Evolutionary conservation across 1,140 invertebrate species (phyloP).

Genomic region (Leptinotarsa texana): DNA sequence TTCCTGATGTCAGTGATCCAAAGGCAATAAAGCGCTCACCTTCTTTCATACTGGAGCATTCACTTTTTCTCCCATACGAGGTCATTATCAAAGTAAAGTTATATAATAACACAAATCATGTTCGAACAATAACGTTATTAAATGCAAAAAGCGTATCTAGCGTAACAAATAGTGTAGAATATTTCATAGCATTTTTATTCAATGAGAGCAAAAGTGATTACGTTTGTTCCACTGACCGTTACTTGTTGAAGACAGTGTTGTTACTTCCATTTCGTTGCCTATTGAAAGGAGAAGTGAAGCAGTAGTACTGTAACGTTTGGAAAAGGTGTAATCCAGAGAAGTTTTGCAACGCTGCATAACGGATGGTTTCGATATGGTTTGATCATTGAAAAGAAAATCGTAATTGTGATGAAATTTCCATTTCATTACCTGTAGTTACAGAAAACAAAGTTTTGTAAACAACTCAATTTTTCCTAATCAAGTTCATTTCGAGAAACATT

Average conservation of each 20-base stretch:
- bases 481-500: no score
- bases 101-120: not conserved
- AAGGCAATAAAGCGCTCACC: no score
- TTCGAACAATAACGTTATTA: not conserved
- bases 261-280: not conserved
- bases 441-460: no score
- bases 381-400: not conserved
- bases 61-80: not conserved
- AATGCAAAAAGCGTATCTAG: not conserved
- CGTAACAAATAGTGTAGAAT: not conserved
- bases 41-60: not conserved
- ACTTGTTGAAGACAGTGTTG: not conserved
- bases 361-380: not conserved
- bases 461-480: no score
- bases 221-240: not conserved
- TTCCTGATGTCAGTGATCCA: no score
- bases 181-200: not conserved
- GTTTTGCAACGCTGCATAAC: not conserved
- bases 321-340: not conserved
- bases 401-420: not conserved
- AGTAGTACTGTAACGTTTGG: no score
- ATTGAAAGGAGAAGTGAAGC: no score
- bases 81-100: not conserved
- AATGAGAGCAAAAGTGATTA: not conserved
- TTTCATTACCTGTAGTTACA: no score